These are phyloP conservation scores for Holacanthella duospinosa DNA, from an alignment of 2,888 invertebrate genomes.

Conservation along the genomic window DNA sequence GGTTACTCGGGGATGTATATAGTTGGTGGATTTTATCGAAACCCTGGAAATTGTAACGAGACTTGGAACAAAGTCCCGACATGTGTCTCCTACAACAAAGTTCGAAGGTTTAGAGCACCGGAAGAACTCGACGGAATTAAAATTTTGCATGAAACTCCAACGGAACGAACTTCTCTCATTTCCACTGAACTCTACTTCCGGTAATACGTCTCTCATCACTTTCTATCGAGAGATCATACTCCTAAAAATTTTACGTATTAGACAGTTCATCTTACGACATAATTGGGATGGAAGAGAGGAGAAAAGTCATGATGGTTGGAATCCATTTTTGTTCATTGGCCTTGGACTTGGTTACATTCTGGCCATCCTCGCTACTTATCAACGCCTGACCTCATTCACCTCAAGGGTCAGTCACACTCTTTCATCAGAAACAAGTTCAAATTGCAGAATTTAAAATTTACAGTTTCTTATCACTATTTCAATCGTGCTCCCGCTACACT, in stretches of 20 bases:
- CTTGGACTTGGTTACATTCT: not conserved
- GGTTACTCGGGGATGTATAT: not conserved
- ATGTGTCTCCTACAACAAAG: not conserved
- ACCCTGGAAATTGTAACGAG: not conserved
- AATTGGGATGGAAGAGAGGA: not conserved
- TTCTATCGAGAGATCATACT: no score
- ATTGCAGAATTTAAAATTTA: not conserved
- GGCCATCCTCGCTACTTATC: not conserved
- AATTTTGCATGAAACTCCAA: not conserved
- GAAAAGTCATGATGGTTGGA: not conserved
- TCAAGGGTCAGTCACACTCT: not conserved
- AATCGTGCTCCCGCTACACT: not conserved
- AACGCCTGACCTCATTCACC: not conserved
- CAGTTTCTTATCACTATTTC: no score
- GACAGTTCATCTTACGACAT: not conserved
- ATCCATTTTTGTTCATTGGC: not conserved
- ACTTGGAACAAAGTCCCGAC: not conserved
- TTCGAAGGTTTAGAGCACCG: not conserved
- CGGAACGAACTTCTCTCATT: not conserved
- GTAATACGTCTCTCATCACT: not conserved
- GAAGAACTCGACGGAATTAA: not conserved
- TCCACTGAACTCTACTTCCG: conserved; percentile 4
- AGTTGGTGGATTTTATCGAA: not conserved
- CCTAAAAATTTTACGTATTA: not conserved
- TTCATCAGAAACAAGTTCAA: not conserved